These are phyloP conservation scores for Campoplex capitator DNA, from an alignment of 2,888 invertebrate genomes.

Conservation along the genomic window DNA sequence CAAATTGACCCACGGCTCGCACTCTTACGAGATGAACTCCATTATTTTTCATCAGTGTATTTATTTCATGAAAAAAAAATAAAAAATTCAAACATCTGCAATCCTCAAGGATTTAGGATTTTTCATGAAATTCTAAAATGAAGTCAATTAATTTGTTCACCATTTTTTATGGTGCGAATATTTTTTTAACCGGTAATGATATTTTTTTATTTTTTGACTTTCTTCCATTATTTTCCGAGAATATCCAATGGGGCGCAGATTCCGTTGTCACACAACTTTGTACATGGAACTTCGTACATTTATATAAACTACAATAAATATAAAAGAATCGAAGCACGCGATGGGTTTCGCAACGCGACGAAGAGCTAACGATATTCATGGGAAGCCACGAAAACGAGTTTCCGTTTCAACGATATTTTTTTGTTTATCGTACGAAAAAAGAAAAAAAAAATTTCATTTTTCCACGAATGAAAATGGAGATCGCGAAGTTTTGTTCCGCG, in stretches of 20 bases:
- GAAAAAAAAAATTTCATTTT: background rate
- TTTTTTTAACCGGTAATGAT: background rate
- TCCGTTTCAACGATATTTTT: slow-evolving; percentile 28
- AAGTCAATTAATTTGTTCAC: background rate
- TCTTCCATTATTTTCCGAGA: background rate
- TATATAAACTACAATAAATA: background rate
- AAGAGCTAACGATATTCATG: slow-evolving; percentile 46
- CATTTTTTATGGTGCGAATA: background rate
- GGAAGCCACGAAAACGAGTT: slow-evolving; percentile 61
- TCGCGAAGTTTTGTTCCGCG: slow-evolving; percentile 15
- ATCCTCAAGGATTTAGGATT: background rate
- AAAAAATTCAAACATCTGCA: background rate
- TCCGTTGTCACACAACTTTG: too few relatives aligned
- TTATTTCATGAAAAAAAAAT: background rate
- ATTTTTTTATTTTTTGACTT: background rate
- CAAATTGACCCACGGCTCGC: background rate
- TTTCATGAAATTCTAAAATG: background rate
- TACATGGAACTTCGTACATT: too few relatives aligned
- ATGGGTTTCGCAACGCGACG: background rate
- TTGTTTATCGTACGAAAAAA: slow-evolving; percentile 5
- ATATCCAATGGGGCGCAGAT: background rate
- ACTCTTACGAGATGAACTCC: background rate
- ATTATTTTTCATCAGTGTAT: background rate
- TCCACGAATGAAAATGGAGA: background rate
- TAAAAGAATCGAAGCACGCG: slow-evolving; percentile 29